Conservation (phyloP, 1,140 invertebrate species). For the Drosophila pandora region DNA sequence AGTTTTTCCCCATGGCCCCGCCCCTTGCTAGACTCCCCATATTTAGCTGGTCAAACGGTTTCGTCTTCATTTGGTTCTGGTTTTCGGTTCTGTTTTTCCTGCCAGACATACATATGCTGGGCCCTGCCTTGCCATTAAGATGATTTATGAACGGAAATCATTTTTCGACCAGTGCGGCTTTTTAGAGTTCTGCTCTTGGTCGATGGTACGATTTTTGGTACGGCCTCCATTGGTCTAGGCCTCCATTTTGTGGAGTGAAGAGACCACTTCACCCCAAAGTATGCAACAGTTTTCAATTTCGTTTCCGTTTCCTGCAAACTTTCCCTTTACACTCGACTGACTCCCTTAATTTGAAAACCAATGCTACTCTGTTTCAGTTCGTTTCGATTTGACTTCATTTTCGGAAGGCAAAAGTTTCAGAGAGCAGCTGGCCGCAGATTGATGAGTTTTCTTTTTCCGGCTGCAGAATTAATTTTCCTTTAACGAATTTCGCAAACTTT, state of each 20-base stretch:
- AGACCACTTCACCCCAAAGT: constrained; percentile 27
- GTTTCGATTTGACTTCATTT: constrained; percentile 48
- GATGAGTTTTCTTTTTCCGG: constrained; percentile 53
- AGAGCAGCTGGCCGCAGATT: constrained; percentile 43
- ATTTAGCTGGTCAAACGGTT: constrained; percentile 65
- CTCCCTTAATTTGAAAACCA: constrained; percentile 74
- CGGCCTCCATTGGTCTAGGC: constrained; percentile 5
- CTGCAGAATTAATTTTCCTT: constrained; percentile 36
- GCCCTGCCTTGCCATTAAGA: constrained; percentile 62
- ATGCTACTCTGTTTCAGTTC: constrained; percentile 35
- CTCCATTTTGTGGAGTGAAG: constrained; percentile 3
- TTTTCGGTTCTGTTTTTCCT: constrained; percentile 29
- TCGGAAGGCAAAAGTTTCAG: constrained; percentile 18
- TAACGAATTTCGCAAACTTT: constrained; percentile 37
- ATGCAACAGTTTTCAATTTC: constrained; percentile 74
- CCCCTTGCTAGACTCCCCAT: constrained; percentile 18
- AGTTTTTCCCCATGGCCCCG: not conserved
- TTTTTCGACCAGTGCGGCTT: constrained; percentile 50
- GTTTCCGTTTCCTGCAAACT: constrained; percentile 50
- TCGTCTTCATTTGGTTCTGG: constrained; percentile 75
- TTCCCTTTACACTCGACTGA: constrained; percentile 61
- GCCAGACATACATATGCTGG: constrained; percentile 33
- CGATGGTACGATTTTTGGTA: not conserved
- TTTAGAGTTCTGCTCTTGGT: constrained; percentile 7
- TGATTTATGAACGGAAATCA: constrained; percentile 80